Evolutionary conservation across 2,113 vertebrate genomes (phyloP).

Genomic region (Pomatostomus ruficeps): DNA sequence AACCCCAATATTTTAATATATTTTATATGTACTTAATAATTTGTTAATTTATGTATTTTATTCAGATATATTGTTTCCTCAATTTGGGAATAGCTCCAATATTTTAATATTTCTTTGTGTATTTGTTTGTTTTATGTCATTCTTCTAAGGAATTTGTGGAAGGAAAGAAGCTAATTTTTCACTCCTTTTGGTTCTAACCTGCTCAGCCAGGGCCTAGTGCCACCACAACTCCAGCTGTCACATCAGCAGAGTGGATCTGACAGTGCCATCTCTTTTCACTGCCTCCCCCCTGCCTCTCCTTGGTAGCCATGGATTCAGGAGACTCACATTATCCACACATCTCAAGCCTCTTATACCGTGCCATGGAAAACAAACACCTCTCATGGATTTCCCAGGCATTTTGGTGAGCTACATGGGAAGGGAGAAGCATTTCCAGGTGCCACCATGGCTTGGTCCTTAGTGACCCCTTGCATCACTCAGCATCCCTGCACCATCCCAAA

Average conservation of each 20-base stretch:
- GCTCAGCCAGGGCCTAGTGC: not conserved
- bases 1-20: not conserved
- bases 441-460: not conserved
- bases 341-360: not conserved
- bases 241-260: not conserved
- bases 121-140: not conserved
- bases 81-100: not conserved
- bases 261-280: not conserved
- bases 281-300: not conserved
- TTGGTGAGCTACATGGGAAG: not conserved
- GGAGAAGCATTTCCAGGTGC: not conserved
- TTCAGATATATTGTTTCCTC: not conserved
- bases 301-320: not conserved
- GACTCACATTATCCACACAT: not conserved
- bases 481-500: not conserved
- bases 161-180: not conserved
- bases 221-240: not conserved
- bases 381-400: not conserved
- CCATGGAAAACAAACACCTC: not conserved
- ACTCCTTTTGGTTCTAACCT: not conserved
- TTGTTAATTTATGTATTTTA: not conserved
- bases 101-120: not conserved
- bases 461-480: not conserved
- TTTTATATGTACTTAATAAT: not conserved
- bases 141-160: not conserved